phyloP scores from a whole-genome alignment of 92 coral and sea anemone species.

The Blastomussa wellsi region DNA sequence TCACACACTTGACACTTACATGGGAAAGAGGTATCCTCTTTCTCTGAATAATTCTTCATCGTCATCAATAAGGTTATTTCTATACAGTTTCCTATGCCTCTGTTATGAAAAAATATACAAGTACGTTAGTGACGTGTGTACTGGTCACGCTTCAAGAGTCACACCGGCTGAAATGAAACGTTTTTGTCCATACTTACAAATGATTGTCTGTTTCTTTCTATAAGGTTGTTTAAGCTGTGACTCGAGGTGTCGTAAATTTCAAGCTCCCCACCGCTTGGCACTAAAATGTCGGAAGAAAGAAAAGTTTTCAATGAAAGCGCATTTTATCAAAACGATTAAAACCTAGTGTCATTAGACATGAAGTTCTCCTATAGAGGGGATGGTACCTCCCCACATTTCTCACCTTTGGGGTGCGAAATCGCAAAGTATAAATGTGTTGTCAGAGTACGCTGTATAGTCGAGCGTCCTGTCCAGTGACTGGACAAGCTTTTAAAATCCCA shows the following conservation, averaged over 20 bases:
- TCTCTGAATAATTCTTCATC: conserved; percentile 39
- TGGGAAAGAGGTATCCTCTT: conserved; percentile 50
- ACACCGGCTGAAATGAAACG: not conserved
- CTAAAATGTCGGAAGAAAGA: conserved; percentile 9
- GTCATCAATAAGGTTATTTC: conserved; percentile 64
- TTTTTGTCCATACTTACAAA: conserved; percentile 40
- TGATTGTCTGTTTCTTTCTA: conserved; percentile 46
- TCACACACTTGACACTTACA: conserved; percentile 33
- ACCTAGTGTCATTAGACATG: not conserved
- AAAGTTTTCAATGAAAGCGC: not conserved
- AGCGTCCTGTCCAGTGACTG: no score
- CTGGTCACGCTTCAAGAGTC: not conserved
- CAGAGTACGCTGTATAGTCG: no score
- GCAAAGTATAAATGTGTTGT: no score
- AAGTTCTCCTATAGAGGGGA: no score
- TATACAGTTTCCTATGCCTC: conserved; percentile 67
- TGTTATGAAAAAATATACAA: conserved; percentile 4
- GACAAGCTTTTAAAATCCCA: no score
- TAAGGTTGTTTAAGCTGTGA: conserved; percentile 45
- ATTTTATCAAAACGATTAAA: not conserved
- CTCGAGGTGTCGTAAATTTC: conserved; percentile 41
- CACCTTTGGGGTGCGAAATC: no score
- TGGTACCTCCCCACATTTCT: no score
- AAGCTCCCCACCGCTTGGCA: conserved; percentile 33
- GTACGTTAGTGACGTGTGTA: not conserved